phyloP scores from a whole-genome alignment of 2,113 vertebrate genomes.

The Proteles cristata region DNA sequence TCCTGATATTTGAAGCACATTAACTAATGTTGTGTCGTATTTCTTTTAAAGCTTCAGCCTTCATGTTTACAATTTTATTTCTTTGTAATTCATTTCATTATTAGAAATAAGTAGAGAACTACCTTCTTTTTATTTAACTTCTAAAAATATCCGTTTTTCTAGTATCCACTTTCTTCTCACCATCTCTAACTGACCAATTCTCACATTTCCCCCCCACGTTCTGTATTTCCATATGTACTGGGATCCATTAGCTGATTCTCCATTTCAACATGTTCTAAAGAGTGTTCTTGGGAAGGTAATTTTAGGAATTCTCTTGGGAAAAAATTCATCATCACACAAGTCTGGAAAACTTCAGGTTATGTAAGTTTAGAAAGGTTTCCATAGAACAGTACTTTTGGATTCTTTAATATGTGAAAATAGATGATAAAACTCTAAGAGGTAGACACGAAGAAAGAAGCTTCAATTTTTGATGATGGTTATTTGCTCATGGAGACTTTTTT shows the following conservation, averaged over 20 bases:
- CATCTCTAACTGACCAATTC: neutral
- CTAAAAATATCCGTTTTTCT: neutral
- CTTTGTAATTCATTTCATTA: neutral
- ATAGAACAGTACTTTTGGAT: neutral
- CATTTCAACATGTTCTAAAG: neutral
- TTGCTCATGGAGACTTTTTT: neutral
- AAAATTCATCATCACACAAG: neutral
- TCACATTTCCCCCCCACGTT: neutral
- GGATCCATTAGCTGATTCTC: neutral
- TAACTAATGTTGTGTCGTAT: neutral
- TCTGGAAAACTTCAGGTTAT: neutral
- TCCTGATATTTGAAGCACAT: neutral
- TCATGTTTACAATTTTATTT: neutral
- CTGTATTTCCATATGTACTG: neutral
- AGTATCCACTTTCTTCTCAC: neutral
- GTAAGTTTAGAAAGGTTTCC: neutral
- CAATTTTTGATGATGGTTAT: neutral
- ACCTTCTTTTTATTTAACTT: neutral
- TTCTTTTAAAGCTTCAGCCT: neutral
- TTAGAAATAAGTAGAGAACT: neutral
- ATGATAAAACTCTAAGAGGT: neutral
- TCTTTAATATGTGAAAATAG: neutral
- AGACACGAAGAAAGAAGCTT: neutral
- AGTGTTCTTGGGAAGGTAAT: neutral
- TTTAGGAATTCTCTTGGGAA: neutral